These are phyloP conservation scores for Amazona guildingii DNA, from an alignment of 2,113 vertebrate species.

Conservation along the genomic window DNA sequence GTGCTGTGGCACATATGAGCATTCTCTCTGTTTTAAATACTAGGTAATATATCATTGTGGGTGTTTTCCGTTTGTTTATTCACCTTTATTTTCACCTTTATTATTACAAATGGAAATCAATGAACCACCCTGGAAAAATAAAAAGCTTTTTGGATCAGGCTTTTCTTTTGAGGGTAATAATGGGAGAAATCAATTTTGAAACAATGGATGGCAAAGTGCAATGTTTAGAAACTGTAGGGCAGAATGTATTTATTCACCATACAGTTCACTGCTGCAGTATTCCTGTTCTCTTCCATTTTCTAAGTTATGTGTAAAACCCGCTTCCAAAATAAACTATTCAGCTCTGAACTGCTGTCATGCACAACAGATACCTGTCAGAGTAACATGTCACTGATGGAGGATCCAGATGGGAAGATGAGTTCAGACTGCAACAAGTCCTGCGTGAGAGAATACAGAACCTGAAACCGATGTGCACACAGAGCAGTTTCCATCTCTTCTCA, in stretches of 20 bases:
- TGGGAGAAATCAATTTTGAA: slow-evolving; percentile 16
- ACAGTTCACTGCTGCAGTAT: neutral
- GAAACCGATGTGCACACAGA: fast-evolving
- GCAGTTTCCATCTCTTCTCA: neutral
- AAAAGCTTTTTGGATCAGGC: neutral
- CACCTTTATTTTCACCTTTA: neutral
- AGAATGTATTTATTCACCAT: neutral
- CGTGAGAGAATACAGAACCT: neutral
- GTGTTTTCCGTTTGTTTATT: neutral
- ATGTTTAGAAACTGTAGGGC: neutral
- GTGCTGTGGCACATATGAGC: neutral
- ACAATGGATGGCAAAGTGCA: neutral
- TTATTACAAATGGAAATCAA: slow-evolving; percentile 8
- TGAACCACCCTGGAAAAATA: neutral
- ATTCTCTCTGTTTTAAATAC: neutral
- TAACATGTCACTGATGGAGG: neutral
- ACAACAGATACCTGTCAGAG: neutral
- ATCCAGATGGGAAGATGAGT: neutral
- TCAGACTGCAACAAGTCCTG: neutral
- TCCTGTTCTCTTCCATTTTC: neutral
- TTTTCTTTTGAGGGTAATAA: slow-evolving; percentile 17
- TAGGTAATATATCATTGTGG: fast-evolving
- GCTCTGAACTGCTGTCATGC: neutral
- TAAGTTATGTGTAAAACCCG: neutral
- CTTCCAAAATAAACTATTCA: neutral